These are phyloP conservation scores for Galago senegalensis DNA, from an alignment of 2,797 vertebrate genomes.

Conservation along the genomic window DNA sequence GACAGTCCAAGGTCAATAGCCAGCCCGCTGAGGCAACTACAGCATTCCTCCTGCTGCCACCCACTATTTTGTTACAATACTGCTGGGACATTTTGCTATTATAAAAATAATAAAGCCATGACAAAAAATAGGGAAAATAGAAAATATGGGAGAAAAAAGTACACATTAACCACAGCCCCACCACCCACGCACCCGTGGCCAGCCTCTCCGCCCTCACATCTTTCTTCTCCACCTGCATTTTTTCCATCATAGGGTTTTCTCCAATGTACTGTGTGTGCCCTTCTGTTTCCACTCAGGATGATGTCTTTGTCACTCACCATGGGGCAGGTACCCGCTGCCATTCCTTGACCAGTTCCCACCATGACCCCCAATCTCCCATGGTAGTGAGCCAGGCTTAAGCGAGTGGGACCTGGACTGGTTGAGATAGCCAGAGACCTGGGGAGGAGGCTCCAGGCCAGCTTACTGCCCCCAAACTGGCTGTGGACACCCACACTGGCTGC, in stretches of 20 bases:
- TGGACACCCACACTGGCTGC: not conserved
- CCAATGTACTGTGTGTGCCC: rapidly evolving
- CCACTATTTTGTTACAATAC: not conserved
- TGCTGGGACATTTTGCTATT: not conserved
- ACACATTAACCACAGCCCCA: not conserved
- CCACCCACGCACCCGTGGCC: not conserved
- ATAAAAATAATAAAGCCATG: not conserved
- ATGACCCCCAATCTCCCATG: not conserved
- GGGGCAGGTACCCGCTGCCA: not conserved
- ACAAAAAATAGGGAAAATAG: not conserved
- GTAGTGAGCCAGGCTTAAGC: not conserved
- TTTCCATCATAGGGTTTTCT: rapidly evolving
- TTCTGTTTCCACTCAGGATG: not conserved
- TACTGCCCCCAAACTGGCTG: not conserved
- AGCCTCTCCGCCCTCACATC: not conserved
- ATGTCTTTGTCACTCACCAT: not conserved
- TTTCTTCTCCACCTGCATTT: too few species aligned
- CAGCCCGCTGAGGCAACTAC: rapidly evolving
- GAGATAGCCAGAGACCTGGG: not conserved
- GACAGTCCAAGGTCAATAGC: not conserved
- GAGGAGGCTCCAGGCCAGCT: not conserved
- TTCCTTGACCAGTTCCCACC: not conserved
- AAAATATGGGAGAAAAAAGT: not conserved
- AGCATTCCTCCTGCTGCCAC: not conserved
- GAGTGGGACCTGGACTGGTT: not conserved